Base-by-base conservation (phyloP, 2,797 vertebrate species). In the Alauda arvensis region DNA sequence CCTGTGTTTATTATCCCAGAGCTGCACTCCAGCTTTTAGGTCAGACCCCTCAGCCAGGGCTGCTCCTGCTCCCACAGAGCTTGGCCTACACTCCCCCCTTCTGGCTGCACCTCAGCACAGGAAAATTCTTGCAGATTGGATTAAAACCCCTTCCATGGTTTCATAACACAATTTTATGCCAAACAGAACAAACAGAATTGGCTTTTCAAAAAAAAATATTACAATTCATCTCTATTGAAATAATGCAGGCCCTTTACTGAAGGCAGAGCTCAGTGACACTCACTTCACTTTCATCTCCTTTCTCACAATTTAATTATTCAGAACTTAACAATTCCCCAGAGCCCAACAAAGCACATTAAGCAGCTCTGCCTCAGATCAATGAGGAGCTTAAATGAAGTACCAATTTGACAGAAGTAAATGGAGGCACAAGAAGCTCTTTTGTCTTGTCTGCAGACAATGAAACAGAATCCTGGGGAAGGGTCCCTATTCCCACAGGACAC, bases 41-140 rank as follows among this genome's bases (percentile, higher is more conserved):
- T 7, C 74, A 55, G 61, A 42, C 5, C 25, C 20, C 76, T 80
- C 26, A 26, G 55, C 26, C 82, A 67, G 57, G 39, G 49, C 25
- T 12, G n/a, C 0, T 90, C 70, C 62, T 88, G 84, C 51, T 46
- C 48, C 90, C 16, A 15, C 13, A 85, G 83, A 90, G 33, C 89
- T 94, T 94, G 83, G 51, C 88, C 71, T 92, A 89, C 83, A 93
- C 62, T 88, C 82, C 94, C 95, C 95, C 53, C 97, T 95, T 92
- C 95, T 95, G 97, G 94, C 75, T 82, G 92, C 82, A 82, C 28
- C 61, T 49, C 40, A 53, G 40, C 77, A 83, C 15, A 2, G 10
- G 15, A 17, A 45, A 39, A 40, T 25, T 45, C 70, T 14, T n/a
- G 33, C 52, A 67, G 56, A 23, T 0, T 8, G 42, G 59, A 67